phyloP scores from a whole-genome alignment of 1,140 invertebrate species.

The Macrostomum lignano region DNA sequence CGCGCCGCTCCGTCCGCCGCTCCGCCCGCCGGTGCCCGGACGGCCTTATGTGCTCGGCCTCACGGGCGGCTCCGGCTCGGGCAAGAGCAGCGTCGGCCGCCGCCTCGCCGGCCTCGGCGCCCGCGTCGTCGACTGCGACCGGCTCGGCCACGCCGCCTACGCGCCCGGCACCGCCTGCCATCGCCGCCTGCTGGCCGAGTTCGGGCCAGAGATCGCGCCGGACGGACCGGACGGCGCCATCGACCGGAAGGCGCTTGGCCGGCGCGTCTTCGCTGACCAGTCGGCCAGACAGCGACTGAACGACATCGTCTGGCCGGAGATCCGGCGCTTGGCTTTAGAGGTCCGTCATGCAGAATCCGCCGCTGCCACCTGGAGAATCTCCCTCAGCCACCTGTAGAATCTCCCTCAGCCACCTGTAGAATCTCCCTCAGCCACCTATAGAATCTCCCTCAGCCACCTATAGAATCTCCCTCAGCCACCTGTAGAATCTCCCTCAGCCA shows the following conservation, averaged over 20 bases:
- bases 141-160: conserved; percentile 33
- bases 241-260: conserved; percentile 44
- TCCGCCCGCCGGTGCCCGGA: conserved; percentile 32
- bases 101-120: conserved; percentile 37
- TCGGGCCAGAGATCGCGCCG: no score
- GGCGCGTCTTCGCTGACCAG: conserved; percentile 52
- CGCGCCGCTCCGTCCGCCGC: conserved; percentile 32
- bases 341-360: no score
- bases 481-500: no score
- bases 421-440: no score
- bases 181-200: no score
- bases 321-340: no score
- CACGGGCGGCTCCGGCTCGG: conserved; percentile 75
- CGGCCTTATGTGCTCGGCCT: conserved; percentile 68
- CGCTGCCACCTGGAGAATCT: no score
- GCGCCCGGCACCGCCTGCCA: no score
- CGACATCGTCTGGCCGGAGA: conserved; percentile 59
- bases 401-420: no score
- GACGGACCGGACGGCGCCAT: conserved; percentile 38
- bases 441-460: no score
- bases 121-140: conserved; percentile 59
- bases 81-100: conserved; percentile 55
- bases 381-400: no score
- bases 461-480: no score
- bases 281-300: conserved; percentile 47